Evolutionary conservation across 2,888 invertebrate genomes (phyloP), one percentile per base, ranked within the genome.

Genomic region (Temnothorax unifasciatus): DNA sequence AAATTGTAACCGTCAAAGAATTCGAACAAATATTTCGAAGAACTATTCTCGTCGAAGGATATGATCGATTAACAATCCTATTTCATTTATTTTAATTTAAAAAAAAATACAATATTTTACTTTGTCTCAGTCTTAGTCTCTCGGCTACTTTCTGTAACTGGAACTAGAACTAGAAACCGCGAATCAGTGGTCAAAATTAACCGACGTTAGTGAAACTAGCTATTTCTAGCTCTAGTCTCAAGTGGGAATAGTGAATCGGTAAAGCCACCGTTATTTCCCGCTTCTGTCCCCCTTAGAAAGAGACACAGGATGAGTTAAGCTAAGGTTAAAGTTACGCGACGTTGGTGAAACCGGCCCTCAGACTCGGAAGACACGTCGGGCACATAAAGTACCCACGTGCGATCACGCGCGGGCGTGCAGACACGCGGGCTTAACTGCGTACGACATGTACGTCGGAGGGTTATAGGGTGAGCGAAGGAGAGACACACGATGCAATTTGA

Each of bases 381-480:
- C 71, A 79, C 59, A 81, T 81, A 73, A 81, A 81, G 73, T 81
- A 81, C 73, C 73, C 69, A 77, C 74, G 74, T 52, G 82, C 82
- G 75, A 68, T 84, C 74, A 59, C 59, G 57, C 77, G 75, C 59
- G 64, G 61, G 69, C 71, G 57, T 79, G 79, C 69, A 61, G 68
- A 63, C 64, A 74, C 77, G 82, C 83, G 86, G 74, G 79, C 81
- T 86, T 87, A 85, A 84, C 77, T 86, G 83, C 59, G 82, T 59
- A 68, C 63, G 68, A 64, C 73, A 52, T 63, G 44, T 77, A 54
- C 41, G 81, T 69, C 41, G 61, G 61, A 44, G 79, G 44, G 50
- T 69, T 75, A 64, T 54, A 69, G 82, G 52, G 61, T 76, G 69
- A 61, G 73, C 52, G 82, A 81, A 57, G 47, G 83, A 79, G 81